Evolutionary conservation across 1,140 invertebrate genomes (phyloP).

Genomic region (Zaprionus gabonicus): DNA sequence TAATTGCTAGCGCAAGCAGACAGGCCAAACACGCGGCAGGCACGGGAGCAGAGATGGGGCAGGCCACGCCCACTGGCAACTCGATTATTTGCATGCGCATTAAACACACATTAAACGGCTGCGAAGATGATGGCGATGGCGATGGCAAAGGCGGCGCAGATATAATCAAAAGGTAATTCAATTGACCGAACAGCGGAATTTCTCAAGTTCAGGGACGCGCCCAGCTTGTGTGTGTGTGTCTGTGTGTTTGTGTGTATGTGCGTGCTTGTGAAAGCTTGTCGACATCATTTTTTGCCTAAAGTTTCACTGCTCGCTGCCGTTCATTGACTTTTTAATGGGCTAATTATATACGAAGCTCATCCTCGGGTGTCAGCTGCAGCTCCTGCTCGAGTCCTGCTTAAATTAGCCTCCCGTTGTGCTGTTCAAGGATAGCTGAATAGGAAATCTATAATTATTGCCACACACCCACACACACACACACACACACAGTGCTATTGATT

Average conservation of each 20-base stretch:
- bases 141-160: background rate
- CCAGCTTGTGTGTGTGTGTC: conserved; percentile 11
- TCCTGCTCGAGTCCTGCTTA: conserved; percentile 11
- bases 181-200: conserved; percentile 42
- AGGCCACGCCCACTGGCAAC: conserved; percentile 18
- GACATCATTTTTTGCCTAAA: conserved; percentile 18
- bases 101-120: conserved; percentile 57
- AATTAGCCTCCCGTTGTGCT: conserved; percentile 26
- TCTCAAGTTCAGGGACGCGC: conserved; percentile 36
- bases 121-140: background rate
- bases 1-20: conserved; percentile 58
- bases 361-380: background rate
- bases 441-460: conserved; percentile 39
- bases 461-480: background rate
- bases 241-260: background rate
- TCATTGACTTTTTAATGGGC: conserved; percentile 62
- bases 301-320: conserved; percentile 25
- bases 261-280: conserved; percentile 42
- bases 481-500: conserved; percentile 33
- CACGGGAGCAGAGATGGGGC: background rate
- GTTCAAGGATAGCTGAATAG: conserved; percentile 33
- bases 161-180: conserved; percentile 54
- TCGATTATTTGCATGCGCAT: conserved; percentile 47
- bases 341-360: conserved; percentile 21
- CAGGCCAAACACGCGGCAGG: background rate